Evolutionary conservation across 1,140 invertebrate species (phyloP).

Genomic region (Galleria mellonella): DNA sequence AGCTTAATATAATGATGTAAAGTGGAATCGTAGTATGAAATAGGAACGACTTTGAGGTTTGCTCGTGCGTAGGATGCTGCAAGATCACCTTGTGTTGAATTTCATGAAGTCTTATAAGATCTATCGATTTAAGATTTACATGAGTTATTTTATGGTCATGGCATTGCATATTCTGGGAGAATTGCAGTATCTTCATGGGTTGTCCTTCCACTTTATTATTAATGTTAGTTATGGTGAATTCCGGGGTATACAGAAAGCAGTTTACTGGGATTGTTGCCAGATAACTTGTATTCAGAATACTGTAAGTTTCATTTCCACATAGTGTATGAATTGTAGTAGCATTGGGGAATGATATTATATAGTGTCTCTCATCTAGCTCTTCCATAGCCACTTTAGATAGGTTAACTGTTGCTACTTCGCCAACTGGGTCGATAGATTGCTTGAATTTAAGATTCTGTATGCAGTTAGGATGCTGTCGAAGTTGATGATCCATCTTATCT

Average conservation of each 20-base stretch:
- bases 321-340: slow-evolving; percentile 9
- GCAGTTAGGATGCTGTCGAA: neutral
- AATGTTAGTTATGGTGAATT: slow-evolving; percentile 7
- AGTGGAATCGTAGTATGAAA: slow-evolving; percentile 12
- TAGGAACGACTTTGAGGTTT: neutral
- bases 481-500: neutral
- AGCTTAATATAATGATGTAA: too few species aligned
- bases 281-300: slow-evolving; percentile 5
- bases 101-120: too few species aligned
- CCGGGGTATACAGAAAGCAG: slow-evolving; percentile 3
- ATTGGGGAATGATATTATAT: slow-evolving; percentile 7
- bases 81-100: too few species aligned
- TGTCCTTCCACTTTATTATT: slow-evolving; percentile 11
- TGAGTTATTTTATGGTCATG: too few species aligned
- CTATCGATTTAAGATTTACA: too few species aligned
- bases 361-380: slow-evolving; percentile 11
- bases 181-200: slow-evolving; percentile 7
- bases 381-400: slow-evolving; percentile 4
- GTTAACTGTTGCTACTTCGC: neutral
- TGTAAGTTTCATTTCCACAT: slow-evolving; percentile 7
- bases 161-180: too few species aligned
- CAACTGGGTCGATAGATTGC: neutral
- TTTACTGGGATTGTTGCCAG: slow-evolving; percentile 2
- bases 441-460: slow-evolving; percentile 1
- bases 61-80: neutral